A percentile compares a stretch with the other conserved stretches of the same genome.
phyloP scores from a whole-genome alignment of 2,113 vertebrate species.

The Poeciliopsis prolifica region DNA sequence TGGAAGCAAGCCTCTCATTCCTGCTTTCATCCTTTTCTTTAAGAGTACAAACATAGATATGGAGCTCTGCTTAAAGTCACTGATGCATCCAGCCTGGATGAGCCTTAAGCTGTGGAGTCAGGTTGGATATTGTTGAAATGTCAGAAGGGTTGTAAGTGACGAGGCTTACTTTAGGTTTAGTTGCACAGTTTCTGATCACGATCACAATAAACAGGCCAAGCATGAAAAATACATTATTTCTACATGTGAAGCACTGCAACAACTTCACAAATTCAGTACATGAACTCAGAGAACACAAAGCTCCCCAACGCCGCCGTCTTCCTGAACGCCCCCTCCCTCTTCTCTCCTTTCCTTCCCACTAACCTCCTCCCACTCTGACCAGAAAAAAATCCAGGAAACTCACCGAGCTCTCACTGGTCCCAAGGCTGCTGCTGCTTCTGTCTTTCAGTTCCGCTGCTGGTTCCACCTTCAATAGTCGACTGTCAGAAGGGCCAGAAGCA shows the following conservation, averaged over 20 bases:
- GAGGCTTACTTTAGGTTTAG: neutral
- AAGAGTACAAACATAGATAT: slow-evolving; percentile 56
- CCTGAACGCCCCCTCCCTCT: slow-evolving; percentile 52
- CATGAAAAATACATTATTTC: neutral
- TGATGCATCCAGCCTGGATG: slow-evolving; percentile 32
- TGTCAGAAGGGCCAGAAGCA: slow-evolving; percentile 53
- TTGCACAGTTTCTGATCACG: neutral
- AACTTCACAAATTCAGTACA: neutral
- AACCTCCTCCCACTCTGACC: slow-evolving; percentile 73
- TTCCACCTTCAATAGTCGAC: slow-evolving; percentile 67
- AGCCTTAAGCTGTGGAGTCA: neutral
- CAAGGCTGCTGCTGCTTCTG: slow-evolving; percentile 46
- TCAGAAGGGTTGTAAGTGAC: neutral
- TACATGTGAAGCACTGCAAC: neutral
- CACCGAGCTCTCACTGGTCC: slow-evolving; percentile 67
- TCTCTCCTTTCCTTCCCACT: slow-evolving; percentile 56
- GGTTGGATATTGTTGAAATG: slow-evolving; percentile 18
- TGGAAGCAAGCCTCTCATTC: slow-evolving; percentile 60
- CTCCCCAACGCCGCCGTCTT: slow-evolving; percentile 36
- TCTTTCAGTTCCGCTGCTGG: slow-evolving; percentile 39
- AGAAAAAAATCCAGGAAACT: slow-evolving; percentile 69
- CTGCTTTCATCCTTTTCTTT: slow-evolving; percentile 61
- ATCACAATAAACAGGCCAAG: slow-evolving; percentile 33
- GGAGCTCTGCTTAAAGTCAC: slow-evolving; percentile 47
- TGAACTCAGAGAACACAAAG: slow-evolving; percentile 33